Evolutionary conservation across 2,888 invertebrate species (phyloP).

Genomic region (Euproctis similis): DNA sequence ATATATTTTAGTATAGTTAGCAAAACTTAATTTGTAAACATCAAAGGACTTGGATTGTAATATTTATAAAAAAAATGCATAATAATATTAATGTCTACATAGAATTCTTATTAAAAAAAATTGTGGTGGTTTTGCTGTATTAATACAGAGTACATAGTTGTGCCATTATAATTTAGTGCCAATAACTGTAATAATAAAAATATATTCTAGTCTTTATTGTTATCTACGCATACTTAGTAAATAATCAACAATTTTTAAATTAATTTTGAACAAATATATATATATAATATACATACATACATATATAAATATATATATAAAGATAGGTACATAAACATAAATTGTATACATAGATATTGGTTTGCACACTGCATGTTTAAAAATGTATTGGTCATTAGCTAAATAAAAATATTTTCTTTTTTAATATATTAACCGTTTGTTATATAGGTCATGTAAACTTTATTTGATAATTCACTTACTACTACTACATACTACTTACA

Average conservation of each 20-base stretch:
- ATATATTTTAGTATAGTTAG: slow-evolving; percentile 65
- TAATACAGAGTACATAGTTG: slow-evolving; percentile 60
- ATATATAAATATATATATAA: no score
- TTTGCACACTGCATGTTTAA: slow-evolving; percentile 59
- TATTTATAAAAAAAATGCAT: slow-evolving; percentile 31
- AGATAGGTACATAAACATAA: slow-evolving; percentile 44
- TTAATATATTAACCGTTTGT: slow-evolving; percentile 34
- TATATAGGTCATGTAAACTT: slow-evolving; percentile 34
- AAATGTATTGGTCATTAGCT: slow-evolving; percentile 39
- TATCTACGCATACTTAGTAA: slow-evolving; percentile 70
- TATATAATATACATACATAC: slow-evolving; percentile 25
- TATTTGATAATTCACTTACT: slow-evolving; percentile 32
- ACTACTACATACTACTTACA: no score
- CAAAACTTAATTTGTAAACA: slow-evolving; percentile 54
- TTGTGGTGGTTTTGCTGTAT: slow-evolving; percentile 44
- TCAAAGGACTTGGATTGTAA: slow-evolving; percentile 44
- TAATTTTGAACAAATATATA: slow-evolving; percentile 57
- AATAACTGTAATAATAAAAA: slow-evolving; percentile 73
- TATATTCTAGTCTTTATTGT: slow-evolving; percentile 77
- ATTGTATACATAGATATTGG: slow-evolving; percentile 58
- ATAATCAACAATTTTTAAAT: slow-evolving; percentile 66
- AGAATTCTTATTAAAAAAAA: slow-evolving; percentile 17
- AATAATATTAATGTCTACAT: slow-evolving; percentile 29
- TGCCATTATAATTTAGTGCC: slow-evolving; percentile 75
- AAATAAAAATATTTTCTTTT: slow-evolving; percentile 32